A percentile compares a stretch with the other conserved stretches of the same genome.
Conservation (phyloP, 2,113 vertebrate species). For the Rousettus leschenaultii region DNA sequence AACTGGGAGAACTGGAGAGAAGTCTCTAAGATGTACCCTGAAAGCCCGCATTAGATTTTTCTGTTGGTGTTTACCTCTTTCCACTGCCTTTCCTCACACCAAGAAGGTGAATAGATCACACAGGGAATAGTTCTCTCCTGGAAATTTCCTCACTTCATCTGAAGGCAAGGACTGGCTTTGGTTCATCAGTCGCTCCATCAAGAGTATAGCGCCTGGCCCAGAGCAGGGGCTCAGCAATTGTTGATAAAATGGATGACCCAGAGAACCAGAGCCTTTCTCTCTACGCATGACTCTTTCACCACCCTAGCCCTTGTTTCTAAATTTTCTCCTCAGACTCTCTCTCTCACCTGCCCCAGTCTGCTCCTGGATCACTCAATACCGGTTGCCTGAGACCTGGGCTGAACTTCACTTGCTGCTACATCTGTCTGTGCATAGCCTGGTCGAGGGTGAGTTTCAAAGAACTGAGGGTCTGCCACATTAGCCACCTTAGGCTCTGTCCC, state of each 20-base stretch:
- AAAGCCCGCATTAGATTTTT: background rate
- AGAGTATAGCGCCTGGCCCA: background rate
- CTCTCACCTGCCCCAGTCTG: background rate
- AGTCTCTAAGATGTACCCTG: background rate
- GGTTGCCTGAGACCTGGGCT: background rate
- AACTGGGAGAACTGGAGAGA: background rate
- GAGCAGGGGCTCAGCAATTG: background rate
- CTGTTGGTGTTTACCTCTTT: background rate
- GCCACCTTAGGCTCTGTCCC: accelerated
- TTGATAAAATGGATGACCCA: background rate
- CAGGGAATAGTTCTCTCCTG: background rate
- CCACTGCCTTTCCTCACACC: background rate
- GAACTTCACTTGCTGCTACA: background rate
- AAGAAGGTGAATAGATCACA: background rate
- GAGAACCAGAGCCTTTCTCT: background rate
- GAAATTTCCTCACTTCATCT: background rate
- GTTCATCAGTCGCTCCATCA: background rate
- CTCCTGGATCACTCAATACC: background rate
- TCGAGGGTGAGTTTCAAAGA: background rate
- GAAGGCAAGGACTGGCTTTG: background rate
- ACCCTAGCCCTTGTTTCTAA: too few relatives aligned
- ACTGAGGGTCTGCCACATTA: background rate
- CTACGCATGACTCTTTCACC: too few relatives aligned
- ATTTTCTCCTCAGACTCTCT: background rate
- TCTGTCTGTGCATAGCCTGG: background rate